Evolutionary conservation across 2,113 vertebrate genomes (phyloP).

Genomic region (Lagopus muta): DNA sequence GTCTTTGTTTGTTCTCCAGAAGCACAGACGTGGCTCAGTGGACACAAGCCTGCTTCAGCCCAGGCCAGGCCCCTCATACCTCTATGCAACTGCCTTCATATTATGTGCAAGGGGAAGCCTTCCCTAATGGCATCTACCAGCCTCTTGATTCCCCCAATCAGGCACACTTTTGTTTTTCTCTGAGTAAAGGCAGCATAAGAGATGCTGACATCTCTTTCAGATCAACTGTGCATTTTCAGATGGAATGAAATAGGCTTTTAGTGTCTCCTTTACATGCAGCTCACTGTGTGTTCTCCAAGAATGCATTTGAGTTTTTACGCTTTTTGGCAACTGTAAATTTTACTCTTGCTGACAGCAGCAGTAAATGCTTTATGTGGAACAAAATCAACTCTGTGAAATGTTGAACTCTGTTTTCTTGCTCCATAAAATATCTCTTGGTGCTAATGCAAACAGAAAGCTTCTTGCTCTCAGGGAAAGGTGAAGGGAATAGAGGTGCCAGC

Average conservation of each 20-base stretch:
- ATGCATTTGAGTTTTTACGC: slow-evolving; percentile 53
- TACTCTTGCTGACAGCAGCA: slow-evolving; percentile 70
- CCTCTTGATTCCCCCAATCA: slow-evolving; percentile 33
- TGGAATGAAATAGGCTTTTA: slow-evolving; percentile 54
- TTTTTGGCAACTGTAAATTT: slow-evolving; percentile 71
- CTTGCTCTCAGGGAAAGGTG: slow-evolving; percentile 38
- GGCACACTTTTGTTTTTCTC: slow-evolving; percentile 22
- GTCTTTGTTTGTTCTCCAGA: neutral
- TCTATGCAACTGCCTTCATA: neutral
- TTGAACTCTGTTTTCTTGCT: slow-evolving; percentile 68
- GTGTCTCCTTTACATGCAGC: slow-evolving; percentile 57
- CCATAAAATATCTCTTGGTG: slow-evolving; percentile 54
- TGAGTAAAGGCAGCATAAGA: slow-evolving; percentile 52
- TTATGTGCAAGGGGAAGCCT: neutral
- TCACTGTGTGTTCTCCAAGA: slow-evolving; percentile 52
- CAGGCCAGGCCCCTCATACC: neutral
- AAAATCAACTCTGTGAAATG: slow-evolving; percentile 65
- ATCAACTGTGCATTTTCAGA: slow-evolving; percentile 56
- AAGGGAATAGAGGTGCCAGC: slow-evolving; percentile 22
- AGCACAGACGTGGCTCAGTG: neutral
- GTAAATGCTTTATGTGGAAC: slow-evolving; percentile 70
- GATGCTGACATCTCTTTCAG: slow-evolving; percentile 43
- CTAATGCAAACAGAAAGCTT: slow-evolving; percentile 59
- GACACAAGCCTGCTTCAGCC: neutral
- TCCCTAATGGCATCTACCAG: neutral